Percentiles rank a stretch among this genome's conserved stretches.
phyloP scores from a whole-genome alignment of 2,888 invertebrate genomes.

The Frankliniella fusca region DNA sequence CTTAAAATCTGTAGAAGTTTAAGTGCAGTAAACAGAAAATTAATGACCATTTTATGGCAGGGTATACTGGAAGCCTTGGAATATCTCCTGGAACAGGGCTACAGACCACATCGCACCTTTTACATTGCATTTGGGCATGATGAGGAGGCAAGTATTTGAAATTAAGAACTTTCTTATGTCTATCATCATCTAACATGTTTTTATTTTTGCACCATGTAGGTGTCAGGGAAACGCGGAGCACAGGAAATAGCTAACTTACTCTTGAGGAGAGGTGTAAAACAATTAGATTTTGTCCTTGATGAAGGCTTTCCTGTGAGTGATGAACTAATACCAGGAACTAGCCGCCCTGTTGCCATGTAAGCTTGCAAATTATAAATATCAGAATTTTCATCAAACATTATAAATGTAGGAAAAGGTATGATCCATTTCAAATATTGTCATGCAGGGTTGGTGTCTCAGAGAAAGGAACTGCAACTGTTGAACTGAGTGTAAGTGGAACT shows the following conservation, averaged over 20 bases:
- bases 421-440: no score
- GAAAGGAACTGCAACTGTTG: slow-evolving; percentile 48
- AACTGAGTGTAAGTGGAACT: slow-evolving; percentile 45
- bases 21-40: background rate
- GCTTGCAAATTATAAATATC: slow-evolving; percentile 30
- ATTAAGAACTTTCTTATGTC: background rate
- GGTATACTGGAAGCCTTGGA: slow-evolving; percentile 51
- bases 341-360: slow-evolving; percentile 43
- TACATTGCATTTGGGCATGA: slow-evolving; percentile 53
- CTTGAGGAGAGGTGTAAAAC: slow-evolving; percentile 40
- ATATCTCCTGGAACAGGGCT: slow-evolving; percentile 45
- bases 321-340: slow-evolving; percentile 46
- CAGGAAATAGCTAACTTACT: slow-evolving; percentile 44
- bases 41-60: slow-evolving; percentile 40
- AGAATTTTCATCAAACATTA: background rate
- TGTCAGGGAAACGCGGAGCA: slow-evolving; percentile 47
- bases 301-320: slow-evolving; percentile 49
- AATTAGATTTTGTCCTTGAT: slow-evolving; percentile 50
- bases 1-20: background rate
- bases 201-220: slow-evolving; percentile 32
- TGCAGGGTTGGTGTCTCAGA: slow-evolving; percentile 49
- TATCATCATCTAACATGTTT: background rate
- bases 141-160: slow-evolving; percentile 48
- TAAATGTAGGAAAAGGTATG: background rate
- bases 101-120: slow-evolving; percentile 48